Evolutionary conservation across 2,888 invertebrate species (phyloP), one percentile per base, ranked within the genome.

Genomic region (Autographa pulchrina): DNA sequence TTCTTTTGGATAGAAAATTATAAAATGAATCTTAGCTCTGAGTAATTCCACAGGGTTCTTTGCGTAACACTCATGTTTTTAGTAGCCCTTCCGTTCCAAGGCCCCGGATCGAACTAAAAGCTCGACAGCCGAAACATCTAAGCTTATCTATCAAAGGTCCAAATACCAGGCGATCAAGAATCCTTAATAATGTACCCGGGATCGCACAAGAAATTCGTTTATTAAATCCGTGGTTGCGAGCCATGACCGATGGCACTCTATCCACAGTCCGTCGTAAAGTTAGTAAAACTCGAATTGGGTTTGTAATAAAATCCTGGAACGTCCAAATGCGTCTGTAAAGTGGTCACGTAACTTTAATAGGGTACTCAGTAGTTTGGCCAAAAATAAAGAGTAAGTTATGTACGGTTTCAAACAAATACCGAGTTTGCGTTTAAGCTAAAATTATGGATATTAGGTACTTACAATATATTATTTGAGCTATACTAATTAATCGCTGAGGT

Each of bases 201-300:
- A 35, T 31, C 58, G 61, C 48, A 43, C 18, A 66, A 73, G 70
- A 75, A 75, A 9, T 60, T 63, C 65, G 61, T 72, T 75, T 79
- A 80, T 73, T 82, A 58, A 72, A 82, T 82, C 56, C 66, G 62
- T 68, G 64, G 65, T 64, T 68, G 62, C 65, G 62, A 64, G 5
- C 73, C 80, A 65, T 72, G 69, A 72, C 68, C 66, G 59, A 81
- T 58, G 73, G 77, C 80, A 71, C 80, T 70, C 76, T 72, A 65
- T 63, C 71, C 41, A 64, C 80, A 73, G 66, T 43, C 65, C 68
- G 20, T 66, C 77, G 72, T 80, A 76, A 82, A 80, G 62, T 81
- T 72, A 80, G 77, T 70, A 65, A 64, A 66, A 80, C 73, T 66
- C 71, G 65, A 64, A 68, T 65, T 81, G 69, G 82, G 71, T 59